Evolutionary conservation across 92 coral and sea anemone species (phyloP).

Genomic region (Porites evermanni): DNA sequence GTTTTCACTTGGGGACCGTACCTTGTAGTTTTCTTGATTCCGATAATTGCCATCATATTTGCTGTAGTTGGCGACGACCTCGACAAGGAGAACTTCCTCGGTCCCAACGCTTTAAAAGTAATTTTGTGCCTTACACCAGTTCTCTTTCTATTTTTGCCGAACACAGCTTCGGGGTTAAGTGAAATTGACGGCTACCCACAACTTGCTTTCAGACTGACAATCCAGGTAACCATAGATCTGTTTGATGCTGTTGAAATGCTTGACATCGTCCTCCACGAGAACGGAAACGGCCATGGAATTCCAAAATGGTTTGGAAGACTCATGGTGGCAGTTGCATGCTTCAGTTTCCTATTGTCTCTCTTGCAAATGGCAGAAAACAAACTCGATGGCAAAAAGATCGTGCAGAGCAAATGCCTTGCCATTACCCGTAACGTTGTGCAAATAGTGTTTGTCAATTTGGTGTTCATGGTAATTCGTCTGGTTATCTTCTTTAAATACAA

Average conservation of each 20-base stretch:
- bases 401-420: too few species aligned
- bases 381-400: not conserved
- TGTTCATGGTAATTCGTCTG: slow-evolving; percentile 48
- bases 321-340: slow-evolving; percentile 45
- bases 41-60: not conserved
- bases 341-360: slow-evolving; percentile 48
- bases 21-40: not conserved
- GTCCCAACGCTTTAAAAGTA: slow-evolving; percentile 11
- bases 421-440: too few species aligned
- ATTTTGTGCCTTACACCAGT: slow-evolving; percentile 19
- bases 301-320: slow-evolving; percentile 5
- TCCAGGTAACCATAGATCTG: slow-evolving; percentile 56
- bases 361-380: slow-evolving; percentile 60
- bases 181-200: slow-evolving; percentile 7
- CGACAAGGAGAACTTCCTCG: slow-evolving; percentile 1
- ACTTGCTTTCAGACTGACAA: slow-evolving; percentile 41
- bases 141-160: slow-evolving; percentile 24
- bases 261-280: slow-evolving; percentile 48
- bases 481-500: slow-evolving; percentile 39
- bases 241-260: slow-evolving; percentile 72
- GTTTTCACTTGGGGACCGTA: not conserved
- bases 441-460: slow-evolving; percentile 32
- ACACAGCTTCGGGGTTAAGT: slow-evolving; percentile 1
- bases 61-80: slow-evolving; percentile 7
- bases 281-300: slow-evolving; percentile 11